These are phyloP conservation scores for Gulo gulo DNA, from an alignment of 2,113 vertebrate genomes.

Conservation along the genomic window DNA sequence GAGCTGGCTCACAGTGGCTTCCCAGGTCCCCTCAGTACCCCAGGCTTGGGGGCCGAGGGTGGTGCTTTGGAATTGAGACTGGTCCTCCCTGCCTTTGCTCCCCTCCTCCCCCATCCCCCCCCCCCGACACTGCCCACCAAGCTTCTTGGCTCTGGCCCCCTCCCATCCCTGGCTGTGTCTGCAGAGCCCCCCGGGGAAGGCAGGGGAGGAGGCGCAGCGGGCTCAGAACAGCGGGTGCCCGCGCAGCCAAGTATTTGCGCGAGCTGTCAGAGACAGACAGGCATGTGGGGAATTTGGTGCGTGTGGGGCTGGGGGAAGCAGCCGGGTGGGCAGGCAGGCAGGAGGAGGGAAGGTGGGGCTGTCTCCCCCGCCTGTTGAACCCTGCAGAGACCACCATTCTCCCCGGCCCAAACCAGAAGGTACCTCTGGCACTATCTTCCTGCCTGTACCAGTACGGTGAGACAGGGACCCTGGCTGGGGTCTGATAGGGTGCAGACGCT, in stretches of 20 bases:
- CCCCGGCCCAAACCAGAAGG: background rate
- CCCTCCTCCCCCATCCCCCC: no score
- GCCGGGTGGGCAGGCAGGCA: constrained; percentile 59
- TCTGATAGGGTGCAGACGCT: background rate
- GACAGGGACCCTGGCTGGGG: background rate
- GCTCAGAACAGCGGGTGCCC: constrained; percentile 78
- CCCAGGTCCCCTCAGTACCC: background rate
- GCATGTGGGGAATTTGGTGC: constrained; percentile 79
- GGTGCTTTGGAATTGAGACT: background rate
- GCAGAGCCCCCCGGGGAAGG: constrained; percentile 65
- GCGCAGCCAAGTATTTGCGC: constrained; percentile 75
- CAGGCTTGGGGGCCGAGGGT: background rate
- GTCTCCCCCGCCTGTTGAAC: background rate
- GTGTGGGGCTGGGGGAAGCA: constrained; percentile 75
- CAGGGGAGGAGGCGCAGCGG: constrained; percentile 71
- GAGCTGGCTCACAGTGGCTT: constrained; percentile 22
- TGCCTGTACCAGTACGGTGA: background rate
- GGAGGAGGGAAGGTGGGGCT: constrained; percentile 45
- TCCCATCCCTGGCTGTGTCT: constrained; percentile 54
- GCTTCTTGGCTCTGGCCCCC: constrained; percentile 52
- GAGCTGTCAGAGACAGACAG: constrained; percentile 81
- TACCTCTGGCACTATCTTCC: background rate
- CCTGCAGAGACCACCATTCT: background rate
- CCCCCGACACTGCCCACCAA: background rate
- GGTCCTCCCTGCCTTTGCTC: background rate